Evolutionary conservation across 2,888 invertebrate genomes (phyloP), one percentile per base, ranked within the genome.

Genomic region (Hipparchia semele): DNA sequence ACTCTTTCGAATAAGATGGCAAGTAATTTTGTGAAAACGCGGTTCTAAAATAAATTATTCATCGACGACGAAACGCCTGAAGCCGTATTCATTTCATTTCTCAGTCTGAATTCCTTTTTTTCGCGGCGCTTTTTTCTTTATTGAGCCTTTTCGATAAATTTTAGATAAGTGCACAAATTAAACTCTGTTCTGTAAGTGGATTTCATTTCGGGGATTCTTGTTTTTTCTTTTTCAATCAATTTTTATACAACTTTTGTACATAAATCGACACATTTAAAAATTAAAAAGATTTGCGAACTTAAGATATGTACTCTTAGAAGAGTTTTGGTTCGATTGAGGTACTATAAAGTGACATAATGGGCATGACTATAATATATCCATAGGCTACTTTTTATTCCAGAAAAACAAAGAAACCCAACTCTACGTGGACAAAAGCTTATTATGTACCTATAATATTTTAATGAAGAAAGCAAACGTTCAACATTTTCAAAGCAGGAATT

Each of bases 21-120:
- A 89, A 91, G 93, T 92, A 93, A 93, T 93, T 93, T 93, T 85
- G 87, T 86, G 90, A 90, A 90, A 90, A 91, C 88, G 88, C 88
- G 90, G 87, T 90, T 90, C 89, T 87, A 89, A 91, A 88, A 94
- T 94, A 94, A 93, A 93, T 94, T 92, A 94, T 93, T 94, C 93
- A 94, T 92, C 84, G 89, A 89, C 91, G 92, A 92, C 92, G 92
- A 91, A 92, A 91, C 89, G 92, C 92, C 91, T 86, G 86, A 87
- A 90, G 92, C 87, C 91, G 91, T 92, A 92, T 93, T 94, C 92
- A 93, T 93, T 94, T 92, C 92, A 92, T 92, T 94, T 91, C 91
- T 86, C 89, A 92, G 92, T 92, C 92, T 88, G 87, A 91, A 92
- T 90, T 89, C 84, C 87, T 89, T 90, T 90, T 58, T 91, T 90